A percentile compares a stretch with the other conserved stretches of the same genome.
phyloP scores from a whole-genome alignment of 2,888 invertebrate genomes.

The Xylota segnis region DNA sequence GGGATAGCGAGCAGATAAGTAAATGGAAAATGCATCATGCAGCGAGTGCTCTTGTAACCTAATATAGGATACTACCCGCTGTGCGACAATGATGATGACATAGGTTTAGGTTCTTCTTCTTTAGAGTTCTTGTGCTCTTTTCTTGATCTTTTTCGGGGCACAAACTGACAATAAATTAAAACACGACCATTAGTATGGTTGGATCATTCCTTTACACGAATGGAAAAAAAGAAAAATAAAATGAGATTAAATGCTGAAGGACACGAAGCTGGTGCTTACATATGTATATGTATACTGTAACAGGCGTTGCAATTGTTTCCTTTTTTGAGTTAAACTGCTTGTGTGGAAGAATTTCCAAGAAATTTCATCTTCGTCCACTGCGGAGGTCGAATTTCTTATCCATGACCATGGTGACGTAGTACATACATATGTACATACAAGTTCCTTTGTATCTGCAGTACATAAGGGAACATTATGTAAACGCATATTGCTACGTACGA shows the following conservation, averaged over 20 bases:
- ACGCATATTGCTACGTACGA: too few relatives aligned
- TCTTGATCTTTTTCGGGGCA: slow-evolving; percentile 35
- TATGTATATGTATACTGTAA: slow-evolving; percentile 38
- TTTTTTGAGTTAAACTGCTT: slow-evolving; percentile 20
- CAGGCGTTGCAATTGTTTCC: slow-evolving; percentile 41
- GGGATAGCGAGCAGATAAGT: not conserved
- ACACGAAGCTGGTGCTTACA: slow-evolving; percentile 57
- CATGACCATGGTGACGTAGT: not conserved
- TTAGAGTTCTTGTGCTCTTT: slow-evolving; percentile 36
- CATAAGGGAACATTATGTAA: not conserved
- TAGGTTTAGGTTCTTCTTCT: slow-evolving; percentile 42
- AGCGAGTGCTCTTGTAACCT: slow-evolving; percentile 62
- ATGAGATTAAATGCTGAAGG: slow-evolving; percentile 65
- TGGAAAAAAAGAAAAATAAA: slow-evolving; percentile 8
- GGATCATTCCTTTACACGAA: slow-evolving; percentile 23
- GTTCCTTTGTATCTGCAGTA: not conserved
- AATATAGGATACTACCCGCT: slow-evolving; percentile 71
- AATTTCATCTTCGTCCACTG: slow-evolving; percentile 31
- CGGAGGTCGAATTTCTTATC: slow-evolving; percentile 52
- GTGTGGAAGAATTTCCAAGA: slow-evolving; percentile 57
- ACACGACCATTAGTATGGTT: slow-evolving; percentile 54
- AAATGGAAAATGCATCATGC: slow-evolving; percentile 42
- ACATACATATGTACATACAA: not conserved
- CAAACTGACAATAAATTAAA: slow-evolving; percentile 68
- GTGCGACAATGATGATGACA: slow-evolving; percentile 68